phyloP scores from a whole-genome alignment of 23 tunicate genomes.

The Trididemnum miniatum region DNA sequence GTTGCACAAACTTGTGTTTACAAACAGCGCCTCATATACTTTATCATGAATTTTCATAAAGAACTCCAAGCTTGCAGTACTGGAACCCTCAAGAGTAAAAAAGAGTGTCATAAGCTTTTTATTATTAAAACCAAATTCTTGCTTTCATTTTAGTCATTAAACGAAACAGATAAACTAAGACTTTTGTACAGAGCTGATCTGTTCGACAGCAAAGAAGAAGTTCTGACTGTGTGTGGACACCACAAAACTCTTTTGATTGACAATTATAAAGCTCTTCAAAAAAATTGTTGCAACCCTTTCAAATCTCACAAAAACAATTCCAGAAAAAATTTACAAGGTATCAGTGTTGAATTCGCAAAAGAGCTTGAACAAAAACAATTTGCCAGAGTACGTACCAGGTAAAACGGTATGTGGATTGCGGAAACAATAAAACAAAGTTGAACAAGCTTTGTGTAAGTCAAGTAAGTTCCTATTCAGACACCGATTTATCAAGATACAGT shows the following conservation, averaged over 20 bases:
- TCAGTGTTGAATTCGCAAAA: slow-evolving; percentile 8
- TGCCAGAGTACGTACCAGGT: not conserved
- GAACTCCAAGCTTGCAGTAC: slow-evolving; percentile 1
- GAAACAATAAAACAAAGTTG: slow-evolving; percentile 14
- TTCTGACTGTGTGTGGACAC: not conserved
- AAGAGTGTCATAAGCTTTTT: not conserved
- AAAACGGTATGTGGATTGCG: too few relatives aligned
- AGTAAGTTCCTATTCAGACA: not conserved
- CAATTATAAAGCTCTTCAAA: slow-evolving; percentile 4
- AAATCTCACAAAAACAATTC: not conserved
- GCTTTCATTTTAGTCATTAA: not conserved
- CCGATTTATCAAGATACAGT: not conserved
- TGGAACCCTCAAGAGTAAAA: not conserved
- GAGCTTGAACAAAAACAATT: not conserved
- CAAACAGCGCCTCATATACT: too few relatives aligned
- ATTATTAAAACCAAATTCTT: not conserved
- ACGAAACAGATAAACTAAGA: not conserved
- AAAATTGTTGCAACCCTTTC: slow-evolving; percentile 1
- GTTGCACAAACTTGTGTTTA: too few relatives aligned
- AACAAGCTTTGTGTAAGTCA: not conserved
- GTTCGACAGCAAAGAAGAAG: not conserved
- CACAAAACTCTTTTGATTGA: slow-evolving; percentile 4
- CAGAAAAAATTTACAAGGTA: slow-evolving; percentile 1
- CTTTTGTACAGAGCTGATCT: slow-evolving; percentile 4
- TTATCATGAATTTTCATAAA: not conserved